Evolutionary conservation across 2,888 invertebrate genomes (phyloP).

Genomic region (Barypeithes pellucidus): DNA sequence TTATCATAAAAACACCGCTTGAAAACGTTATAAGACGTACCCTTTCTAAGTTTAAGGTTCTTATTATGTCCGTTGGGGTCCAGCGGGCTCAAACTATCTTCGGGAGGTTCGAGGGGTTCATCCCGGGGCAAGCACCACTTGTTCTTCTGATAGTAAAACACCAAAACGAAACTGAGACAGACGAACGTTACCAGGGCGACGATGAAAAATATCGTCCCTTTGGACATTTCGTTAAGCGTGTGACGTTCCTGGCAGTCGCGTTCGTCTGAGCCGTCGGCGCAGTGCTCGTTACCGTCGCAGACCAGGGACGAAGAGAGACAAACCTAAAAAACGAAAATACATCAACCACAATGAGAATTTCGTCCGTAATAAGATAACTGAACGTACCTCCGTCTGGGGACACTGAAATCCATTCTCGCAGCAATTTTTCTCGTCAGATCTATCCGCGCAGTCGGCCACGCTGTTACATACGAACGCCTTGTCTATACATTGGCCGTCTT

Average conservation of each 20-base stretch:
- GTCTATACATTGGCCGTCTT: conserved; percentile 68
- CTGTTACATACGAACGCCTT: conserved; percentile 74
- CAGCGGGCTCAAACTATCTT: conserved; percentile 78
- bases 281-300: conserved; percentile 86
- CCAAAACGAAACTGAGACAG: conserved; percentile 63
- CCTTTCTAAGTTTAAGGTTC: conserved; percentile 66
- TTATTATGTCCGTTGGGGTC: conserved; percentile 65
- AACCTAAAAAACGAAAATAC: conserved; percentile 68
- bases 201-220: conserved; percentile 74
- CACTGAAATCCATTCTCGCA: conserved; percentile 82
- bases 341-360: too few relatives aligned
- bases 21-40: too few relatives aligned
- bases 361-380: neutral
- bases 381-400: conserved; percentile 75
- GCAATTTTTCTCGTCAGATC: conserved; percentile 80
- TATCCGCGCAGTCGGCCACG: conserved; percentile 78
- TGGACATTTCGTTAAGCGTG: conserved; percentile 69
- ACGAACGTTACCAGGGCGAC: conserved; percentile 73
- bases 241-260: conserved; percentile 75
- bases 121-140: conserved; percentile 58
- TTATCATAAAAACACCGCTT: too few relatives aligned
- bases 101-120: conserved; percentile 76
- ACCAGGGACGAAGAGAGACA: conserved; percentile 80
- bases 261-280: conserved; percentile 84
- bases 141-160: conserved; percentile 61